Conservation (phyloP, 2,888 invertebrate genomes). For the Melinopterus prodromus region DNA sequence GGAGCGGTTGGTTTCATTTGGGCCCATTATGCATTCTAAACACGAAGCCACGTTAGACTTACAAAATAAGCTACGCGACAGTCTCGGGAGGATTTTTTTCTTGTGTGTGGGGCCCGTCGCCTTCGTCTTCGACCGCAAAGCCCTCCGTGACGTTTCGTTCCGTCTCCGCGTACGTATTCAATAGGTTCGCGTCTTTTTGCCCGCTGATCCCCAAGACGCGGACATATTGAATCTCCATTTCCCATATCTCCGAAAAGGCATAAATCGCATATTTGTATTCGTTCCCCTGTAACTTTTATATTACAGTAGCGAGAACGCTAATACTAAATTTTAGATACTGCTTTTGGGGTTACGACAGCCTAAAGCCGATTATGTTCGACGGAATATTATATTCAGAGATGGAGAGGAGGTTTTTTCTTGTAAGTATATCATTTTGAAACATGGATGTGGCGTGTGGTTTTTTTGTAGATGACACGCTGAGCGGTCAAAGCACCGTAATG, state of each 20-base stretch:
- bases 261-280: constrained; percentile 36
- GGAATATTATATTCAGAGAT: no score
- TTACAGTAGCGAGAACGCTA: background rate
- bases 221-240: constrained; percentile 32
- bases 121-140: constrained; percentile 35
- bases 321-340: no score
- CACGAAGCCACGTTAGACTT: constrained; percentile 44
- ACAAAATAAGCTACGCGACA: constrained; percentile 43
- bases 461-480: background rate
- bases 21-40: constrained; percentile 44
- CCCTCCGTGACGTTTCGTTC: background rate
- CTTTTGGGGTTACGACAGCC: no score
- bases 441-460: background rate
- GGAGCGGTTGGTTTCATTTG: constrained; percentile 36
- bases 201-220: constrained; percentile 24
- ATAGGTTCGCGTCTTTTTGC: constrained; percentile 37
- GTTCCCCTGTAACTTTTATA: constrained; percentile 28
- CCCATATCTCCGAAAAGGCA: background rate
- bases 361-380: no score
- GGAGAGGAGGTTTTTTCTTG: no score
- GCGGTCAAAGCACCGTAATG: no score
- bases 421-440: background rate
- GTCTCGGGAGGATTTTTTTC: constrained; percentile 38
- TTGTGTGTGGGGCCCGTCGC: constrained; percentile 29
- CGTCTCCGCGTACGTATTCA: constrained; percentile 33